A percentile compares a stretch with the other conserved stretches of the same genome.
phyloP scores from a whole-genome alignment of 2,113 vertebrate genomes.

The Gracilinanus agilis region DNA sequence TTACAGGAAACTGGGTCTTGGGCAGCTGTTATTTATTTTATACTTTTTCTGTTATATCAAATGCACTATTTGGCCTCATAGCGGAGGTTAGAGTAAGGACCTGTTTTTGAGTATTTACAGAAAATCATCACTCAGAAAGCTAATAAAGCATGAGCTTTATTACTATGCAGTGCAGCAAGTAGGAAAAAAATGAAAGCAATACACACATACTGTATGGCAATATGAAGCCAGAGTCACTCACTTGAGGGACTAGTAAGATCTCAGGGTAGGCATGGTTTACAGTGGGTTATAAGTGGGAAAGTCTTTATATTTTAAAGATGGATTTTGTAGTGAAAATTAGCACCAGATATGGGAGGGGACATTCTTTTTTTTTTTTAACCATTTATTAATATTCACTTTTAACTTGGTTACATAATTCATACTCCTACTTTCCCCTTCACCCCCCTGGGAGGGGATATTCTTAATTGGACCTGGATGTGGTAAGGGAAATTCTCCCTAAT shows the following conservation, averaged over 20 bases:
- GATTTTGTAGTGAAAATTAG: neutral
- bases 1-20: neutral
- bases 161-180: neutral
- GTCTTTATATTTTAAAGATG: neutral
- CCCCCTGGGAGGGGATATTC: too few species aligned
- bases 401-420: too few species aligned
- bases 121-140: neutral
- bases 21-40: neutral
- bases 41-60: neutral
- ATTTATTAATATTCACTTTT: too few species aligned
- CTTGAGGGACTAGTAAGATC: neutral
- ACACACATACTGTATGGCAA: neutral
- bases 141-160: neutral
- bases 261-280: neutral
- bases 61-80: neutral
- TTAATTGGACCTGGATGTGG: neutral
- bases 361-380: too few species aligned
- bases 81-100: neutral
- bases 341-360: too few species aligned
- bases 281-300: neutral
- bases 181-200: neutral
- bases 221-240: too few species aligned
- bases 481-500: neutral
- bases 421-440: too few species aligned
- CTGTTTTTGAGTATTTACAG: neutral